These are phyloP conservation scores for Enoplosus armatus DNA, from an alignment of 2,797 vertebrate genomes.

Conservation along the genomic window DNA sequence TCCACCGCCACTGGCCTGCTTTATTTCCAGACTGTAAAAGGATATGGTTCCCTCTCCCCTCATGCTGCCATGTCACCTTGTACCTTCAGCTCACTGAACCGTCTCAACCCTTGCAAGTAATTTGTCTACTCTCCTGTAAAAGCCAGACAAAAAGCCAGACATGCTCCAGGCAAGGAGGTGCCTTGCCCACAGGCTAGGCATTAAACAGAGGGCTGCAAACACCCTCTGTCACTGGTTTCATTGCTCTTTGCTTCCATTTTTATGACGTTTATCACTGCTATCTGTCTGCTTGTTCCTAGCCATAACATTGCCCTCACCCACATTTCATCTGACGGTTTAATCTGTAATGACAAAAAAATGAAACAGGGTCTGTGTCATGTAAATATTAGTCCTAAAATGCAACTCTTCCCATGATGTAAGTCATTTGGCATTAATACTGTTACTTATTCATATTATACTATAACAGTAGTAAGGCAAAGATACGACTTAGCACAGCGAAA, in stretches of 20 bases:
- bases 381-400: conserved; percentile 35
- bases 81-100: conserved; percentile 72
- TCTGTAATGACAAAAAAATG: conserved; percentile 37
- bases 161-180: conserved; percentile 56
- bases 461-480: conserved; percentile 2
- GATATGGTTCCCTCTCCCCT: conserved; percentile 59
- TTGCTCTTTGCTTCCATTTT: conserved; percentile 18
- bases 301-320: conserved; percentile 57
- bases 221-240: conserved; percentile 30
- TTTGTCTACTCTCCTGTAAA: conserved; percentile 70
- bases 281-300: conserved; percentile 51
- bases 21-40: conserved; percentile 84
- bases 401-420: conserved; percentile 43
- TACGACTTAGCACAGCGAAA: background rate
- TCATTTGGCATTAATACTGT: conserved; percentile 18
- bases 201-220: conserved; percentile 35
- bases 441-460: conserved; percentile 27
- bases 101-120: conserved; percentile 59
- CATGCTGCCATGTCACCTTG: conserved; percentile 61
- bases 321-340: conserved; percentile 40
- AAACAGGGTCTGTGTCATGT: conserved; percentile 24
- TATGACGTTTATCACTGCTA: conserved; percentile 62
- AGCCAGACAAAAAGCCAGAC: conserved; percentile 75
- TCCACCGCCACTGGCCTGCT: conserved; percentile 43
- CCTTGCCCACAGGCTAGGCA: conserved; percentile 41